These are phyloP conservation scores for Oxyura jamaicensis DNA, from an alignment of 2,113 vertebrate species.

Conservation along the genomic window DNA sequence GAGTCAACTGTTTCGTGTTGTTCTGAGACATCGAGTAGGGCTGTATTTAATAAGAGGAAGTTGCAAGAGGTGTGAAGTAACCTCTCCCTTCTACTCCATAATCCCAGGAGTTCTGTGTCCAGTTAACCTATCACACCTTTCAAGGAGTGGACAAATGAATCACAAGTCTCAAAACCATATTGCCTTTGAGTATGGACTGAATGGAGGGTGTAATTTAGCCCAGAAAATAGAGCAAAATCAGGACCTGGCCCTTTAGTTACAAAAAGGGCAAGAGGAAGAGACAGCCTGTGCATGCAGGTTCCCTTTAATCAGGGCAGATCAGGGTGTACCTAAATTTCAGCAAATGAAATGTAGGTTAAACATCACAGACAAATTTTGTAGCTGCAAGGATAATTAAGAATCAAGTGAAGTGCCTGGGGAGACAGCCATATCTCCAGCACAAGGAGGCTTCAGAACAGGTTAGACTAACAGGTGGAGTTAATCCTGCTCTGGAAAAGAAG, in stretches of 20 bases:
- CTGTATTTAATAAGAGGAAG: background rate
- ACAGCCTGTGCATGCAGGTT: background rate
- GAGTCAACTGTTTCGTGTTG: background rate
- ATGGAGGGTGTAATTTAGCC: background rate
- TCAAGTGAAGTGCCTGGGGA: background rate
- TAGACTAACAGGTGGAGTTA: background rate
- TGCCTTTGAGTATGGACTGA: background rate
- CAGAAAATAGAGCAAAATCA: background rate
- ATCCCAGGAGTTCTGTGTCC: background rate
- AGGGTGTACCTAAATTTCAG: background rate
- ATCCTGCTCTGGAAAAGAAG: background rate
- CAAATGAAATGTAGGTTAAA: background rate
- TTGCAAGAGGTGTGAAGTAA: background rate
- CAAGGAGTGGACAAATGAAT: background rate
- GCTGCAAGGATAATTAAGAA: background rate
- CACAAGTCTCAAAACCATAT: background rate
- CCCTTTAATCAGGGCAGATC: background rate
- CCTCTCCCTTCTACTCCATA: background rate
- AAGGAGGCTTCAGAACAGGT: background rate
- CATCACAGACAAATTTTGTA: background rate
- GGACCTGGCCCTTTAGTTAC: background rate
- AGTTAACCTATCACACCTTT: background rate
- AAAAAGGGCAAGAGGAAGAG: background rate
- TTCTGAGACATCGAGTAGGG: background rate
- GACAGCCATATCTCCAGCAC: background rate